phyloP scores from a whole-genome alignment of 2,113 vertebrate species.

The Neomonachus schauinslandi region DNA sequence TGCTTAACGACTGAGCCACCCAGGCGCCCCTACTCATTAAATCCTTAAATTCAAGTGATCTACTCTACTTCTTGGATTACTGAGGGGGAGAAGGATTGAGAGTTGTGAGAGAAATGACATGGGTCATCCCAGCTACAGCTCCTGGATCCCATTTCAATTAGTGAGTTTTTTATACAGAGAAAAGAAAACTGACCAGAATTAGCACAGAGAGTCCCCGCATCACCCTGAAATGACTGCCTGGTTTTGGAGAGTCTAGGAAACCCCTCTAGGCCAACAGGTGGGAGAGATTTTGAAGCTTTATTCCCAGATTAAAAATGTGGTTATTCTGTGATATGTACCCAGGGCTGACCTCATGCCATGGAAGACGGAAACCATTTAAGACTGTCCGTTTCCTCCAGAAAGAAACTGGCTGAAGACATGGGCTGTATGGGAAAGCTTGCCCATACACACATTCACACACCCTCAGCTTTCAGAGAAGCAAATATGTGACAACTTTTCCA shows the following conservation, averaged over 20 bases:
- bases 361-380: not conserved
- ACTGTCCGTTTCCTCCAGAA: not conserved
- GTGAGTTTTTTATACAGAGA: not conserved
- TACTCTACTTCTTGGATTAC: not conserved
- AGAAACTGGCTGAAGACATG: not conserved
- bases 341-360: not conserved
- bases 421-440: rapidly evolving
- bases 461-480: not conserved
- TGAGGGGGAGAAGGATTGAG: not conserved
- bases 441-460: rapidly evolving
- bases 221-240: not conserved
- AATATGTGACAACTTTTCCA: not conserved
- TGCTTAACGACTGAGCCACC: too few species aligned
- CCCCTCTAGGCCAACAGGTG: not conserved
- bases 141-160: not conserved
- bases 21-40: not conserved
- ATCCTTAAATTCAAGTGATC: constrained; percentile 11
- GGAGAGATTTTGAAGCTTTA: not conserved
- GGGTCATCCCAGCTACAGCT: not conserved
- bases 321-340: not conserved
- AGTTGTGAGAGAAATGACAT: not conserved
- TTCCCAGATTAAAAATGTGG: not conserved
- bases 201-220: not conserved
- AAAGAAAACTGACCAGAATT: not conserved
- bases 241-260: not conserved